Evolutionary conservation across 2,797 vertebrate genomes (phyloP).

Genomic region (Sitta carolinensis): DNA sequence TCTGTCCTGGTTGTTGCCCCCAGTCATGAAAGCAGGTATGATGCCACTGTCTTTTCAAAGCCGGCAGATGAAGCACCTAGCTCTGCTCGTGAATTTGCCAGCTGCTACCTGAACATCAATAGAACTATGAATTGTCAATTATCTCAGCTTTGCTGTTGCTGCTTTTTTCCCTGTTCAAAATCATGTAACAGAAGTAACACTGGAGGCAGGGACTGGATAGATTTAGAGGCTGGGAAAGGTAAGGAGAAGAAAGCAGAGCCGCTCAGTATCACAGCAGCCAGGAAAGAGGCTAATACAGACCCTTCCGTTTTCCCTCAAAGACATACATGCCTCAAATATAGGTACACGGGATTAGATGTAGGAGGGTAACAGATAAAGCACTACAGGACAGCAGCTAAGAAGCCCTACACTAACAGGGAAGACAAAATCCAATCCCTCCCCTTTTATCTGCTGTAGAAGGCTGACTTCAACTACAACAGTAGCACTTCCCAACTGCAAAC

Average conservation of each 20-base stretch:
- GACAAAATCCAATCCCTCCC: neutral
- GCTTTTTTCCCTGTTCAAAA: conserved; percentile 14
- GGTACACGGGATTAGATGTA: accelerated
- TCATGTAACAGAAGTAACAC: neutral
- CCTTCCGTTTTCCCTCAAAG: neutral
- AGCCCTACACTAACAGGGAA: neutral
- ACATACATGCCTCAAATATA: neutral
- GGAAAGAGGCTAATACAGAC: neutral
- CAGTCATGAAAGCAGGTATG: neutral
- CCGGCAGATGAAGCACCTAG: neutral
- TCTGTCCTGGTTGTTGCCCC: neutral
- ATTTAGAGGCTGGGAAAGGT: neutral
- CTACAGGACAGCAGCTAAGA: neutral
- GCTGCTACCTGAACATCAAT: conserved; percentile 11
- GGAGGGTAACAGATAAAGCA: neutral
- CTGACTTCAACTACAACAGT: neutral
- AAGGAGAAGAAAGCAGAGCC: neutral
- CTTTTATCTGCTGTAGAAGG: neutral
- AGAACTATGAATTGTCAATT: conserved; percentile 9
- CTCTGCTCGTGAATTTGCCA: neutral
- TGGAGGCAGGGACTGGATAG: neutral
- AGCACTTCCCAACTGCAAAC: neutral
- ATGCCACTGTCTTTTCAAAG: conserved; percentile 7
- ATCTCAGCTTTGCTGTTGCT: neutral
- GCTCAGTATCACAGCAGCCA: neutral